A percentile compares a stretch with the other conserved stretches of the same genome.
Evolutionary conservation across 2,113 vertebrate species (phyloP).

Genomic region (crab-eating macaque (Macaca fascicularis)): T2T-MFA8v1.1 NC_088394.1:49606001-49606500

Average conservation of each 20-base stretch:
- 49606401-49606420: neutral
- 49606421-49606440: neutral
- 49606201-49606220: slow-evolving; percentile 4
- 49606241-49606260: neutral
- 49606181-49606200: neutral
- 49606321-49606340: slow-evolving; percentile 27
- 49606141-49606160: no score
- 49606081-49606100: no score
- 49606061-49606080: no score
- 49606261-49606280: neutral
- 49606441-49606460: neutral
- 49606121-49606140: no score
- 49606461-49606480: slow-evolving; percentile 23
- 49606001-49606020: no score
- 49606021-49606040: no score
- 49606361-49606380: neutral
- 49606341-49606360: slow-evolving; percentile 44
- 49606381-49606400: neutral
- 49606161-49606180: no score
- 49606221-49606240: neutral
- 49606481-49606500: slow-evolving; percentile 2
- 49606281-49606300: slow-evolving; percentile 36
- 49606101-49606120: no score
- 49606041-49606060: no score
- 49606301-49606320: slow-evolving; percentile 44